Conservation (phyloP, 2,113 vertebrate genomes). For the Saimiri boliviensis region DNA sequence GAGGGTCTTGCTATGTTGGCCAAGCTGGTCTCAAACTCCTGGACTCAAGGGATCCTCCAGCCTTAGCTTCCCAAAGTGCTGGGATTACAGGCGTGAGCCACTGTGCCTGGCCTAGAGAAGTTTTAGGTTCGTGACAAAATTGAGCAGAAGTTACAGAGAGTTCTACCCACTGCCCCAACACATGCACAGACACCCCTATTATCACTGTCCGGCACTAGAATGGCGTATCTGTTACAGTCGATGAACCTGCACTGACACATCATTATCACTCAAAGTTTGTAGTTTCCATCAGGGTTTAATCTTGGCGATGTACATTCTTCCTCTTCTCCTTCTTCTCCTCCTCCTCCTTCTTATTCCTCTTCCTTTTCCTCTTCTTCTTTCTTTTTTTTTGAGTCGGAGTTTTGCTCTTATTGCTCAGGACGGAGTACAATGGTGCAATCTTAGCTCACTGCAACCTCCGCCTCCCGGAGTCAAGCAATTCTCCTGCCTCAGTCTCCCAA, state of each 20-base stretch:
- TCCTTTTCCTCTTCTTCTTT: too few species aligned
- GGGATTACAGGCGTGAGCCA: neutral
- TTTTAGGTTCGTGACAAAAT: neutral
- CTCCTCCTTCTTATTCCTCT: too few species aligned
- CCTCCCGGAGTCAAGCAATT: too few species aligned
- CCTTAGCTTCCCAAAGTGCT: neutral
- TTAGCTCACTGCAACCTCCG: too few species aligned
- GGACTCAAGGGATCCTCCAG: neutral
- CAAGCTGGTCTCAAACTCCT: neutral
- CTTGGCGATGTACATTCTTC: neutral
- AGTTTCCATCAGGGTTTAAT: neutral
- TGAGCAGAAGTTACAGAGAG: neutral
- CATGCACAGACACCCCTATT: neutral
- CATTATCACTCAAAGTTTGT: neutral
- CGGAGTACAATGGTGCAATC: too few species aligned
- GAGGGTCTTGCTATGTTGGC: neutral
- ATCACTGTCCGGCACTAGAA: neutral
- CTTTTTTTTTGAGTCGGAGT: too few species aligned
- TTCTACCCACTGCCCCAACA: neutral
- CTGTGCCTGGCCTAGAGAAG: neutral
- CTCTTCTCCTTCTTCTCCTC: too few species aligned
- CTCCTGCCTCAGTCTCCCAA: too few species aligned
- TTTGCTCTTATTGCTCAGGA: too few species aligned
- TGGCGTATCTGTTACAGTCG: neutral
- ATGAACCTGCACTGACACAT: neutral